A percentile compares a stretch with the other conserved stretches of the same genome.
phyloP scores from a whole-genome alignment of 2,797 vertebrate genomes.

The Chelonia mydas region DNA sequence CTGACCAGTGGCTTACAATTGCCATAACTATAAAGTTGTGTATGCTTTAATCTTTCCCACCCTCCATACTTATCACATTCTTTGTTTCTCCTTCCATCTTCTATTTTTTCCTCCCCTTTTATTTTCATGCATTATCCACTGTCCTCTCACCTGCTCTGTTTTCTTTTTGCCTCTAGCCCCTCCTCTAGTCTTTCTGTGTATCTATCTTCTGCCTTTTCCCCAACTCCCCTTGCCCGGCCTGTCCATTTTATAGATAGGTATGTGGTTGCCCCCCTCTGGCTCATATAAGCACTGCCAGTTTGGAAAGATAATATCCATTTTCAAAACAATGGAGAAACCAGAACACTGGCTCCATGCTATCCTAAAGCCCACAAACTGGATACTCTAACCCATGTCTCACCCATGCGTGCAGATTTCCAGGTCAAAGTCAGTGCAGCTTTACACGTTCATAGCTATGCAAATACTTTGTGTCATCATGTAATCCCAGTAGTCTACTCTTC shows the following conservation, averaged over 20 bases:
- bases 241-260: background rate
- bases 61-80: background rate
- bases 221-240: background rate
- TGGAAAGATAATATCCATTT: background rate
- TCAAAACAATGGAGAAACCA: background rate
- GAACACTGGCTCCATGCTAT: background rate
- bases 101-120: background rate
- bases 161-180: background rate
- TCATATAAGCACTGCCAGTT: background rate
- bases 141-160: background rate
- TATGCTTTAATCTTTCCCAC: background rate
- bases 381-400: background rate
- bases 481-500: background rate
- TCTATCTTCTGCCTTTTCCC: background rate
- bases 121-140: background rate
- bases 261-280: background rate
- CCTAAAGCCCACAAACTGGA: background rate
- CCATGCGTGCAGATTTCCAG: background rate
- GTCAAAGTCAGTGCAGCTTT: background rate
- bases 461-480: background rate
- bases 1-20: background rate
- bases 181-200: background rate
- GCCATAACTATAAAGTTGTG: background rate
- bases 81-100: background rate
- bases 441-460: background rate